Conservation (phyloP, 2,888 invertebrate genomes). For the Sinotaia quadrata region DNA sequence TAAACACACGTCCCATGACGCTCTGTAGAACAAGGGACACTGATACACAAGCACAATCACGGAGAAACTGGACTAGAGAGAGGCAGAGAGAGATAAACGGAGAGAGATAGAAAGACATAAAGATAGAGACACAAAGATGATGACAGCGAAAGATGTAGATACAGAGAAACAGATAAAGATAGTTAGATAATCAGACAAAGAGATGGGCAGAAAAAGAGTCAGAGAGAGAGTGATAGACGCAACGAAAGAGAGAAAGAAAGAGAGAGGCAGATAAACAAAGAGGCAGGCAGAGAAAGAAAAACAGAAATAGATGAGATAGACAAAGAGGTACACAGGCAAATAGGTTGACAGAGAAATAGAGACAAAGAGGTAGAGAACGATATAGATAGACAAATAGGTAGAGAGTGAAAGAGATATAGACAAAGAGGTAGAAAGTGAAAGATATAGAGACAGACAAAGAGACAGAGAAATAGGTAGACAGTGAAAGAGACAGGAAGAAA, state of each 20-base stretch:
- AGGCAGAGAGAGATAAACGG: neutral
- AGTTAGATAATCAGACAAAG: neutral
- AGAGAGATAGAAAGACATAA: slow-evolving; percentile 1
- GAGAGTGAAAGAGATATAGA: neutral
- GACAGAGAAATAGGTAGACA: neutral
- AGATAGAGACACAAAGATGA: neutral
- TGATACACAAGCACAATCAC: too few relatives aligned
- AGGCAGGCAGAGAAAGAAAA: slow-evolving; percentile 1
- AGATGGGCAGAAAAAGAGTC: neutral
- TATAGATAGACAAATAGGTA: neutral
- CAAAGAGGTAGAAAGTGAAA: neutral
- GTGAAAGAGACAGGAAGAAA: neutral
- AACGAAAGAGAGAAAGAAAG: neutral
- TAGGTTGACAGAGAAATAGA: neutral
- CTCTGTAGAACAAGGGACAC: too few relatives aligned
- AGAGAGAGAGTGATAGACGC: neutral
- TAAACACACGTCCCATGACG: too few relatives aligned
- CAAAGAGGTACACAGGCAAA: neutral
- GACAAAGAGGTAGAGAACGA: neutral
- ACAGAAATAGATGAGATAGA: neutral
- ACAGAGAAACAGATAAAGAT: neutral
- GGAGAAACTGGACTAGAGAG: too few relatives aligned
- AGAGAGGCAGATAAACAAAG: neutral
- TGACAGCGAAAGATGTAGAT: neutral
- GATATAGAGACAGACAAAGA: neutral